Evolutionary conservation across 2,797 vertebrate species (phyloP), one percentile per base, ranked within the genome.

Genomic region (Scolopax rusticola): DNA sequence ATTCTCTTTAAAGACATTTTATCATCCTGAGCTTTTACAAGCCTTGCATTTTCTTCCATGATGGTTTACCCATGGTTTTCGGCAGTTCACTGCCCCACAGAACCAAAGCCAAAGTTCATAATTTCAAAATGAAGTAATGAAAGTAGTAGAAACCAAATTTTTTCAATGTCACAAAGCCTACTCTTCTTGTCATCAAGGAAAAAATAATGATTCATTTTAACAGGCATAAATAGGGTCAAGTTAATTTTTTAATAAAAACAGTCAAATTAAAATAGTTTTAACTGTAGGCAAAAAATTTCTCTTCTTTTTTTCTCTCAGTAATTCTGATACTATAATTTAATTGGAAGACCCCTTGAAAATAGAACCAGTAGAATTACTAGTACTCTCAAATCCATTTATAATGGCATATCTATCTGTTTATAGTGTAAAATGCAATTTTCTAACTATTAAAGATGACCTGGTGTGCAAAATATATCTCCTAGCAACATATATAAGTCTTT

Each of bases 351-450:
- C 11, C 27, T 82, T 53, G n/a, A 79, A 79, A 94, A 79, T 23
- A 89, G 78, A 96, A 54, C 54, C 63, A 91, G 32, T 7, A 76
- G 71, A 96, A 83, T 8, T 79, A 71, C 50, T 81, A 69, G 57
- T 87, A 70, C 50, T 93, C 53, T 45, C 19, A 88, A 95, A 95
- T 91, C 59, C 45, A 61, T 75, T 92, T 75, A 78, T 79, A 70
- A 95, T 70, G 67, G 63, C 25, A 43, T 89, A 88, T 40, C 51
- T 57, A 90, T 33, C 43, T 53, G 45, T 32, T 86, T 90, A 36
- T 85, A 89, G 96, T 79, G 90, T 78, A 48, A 93, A 96, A 96
- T 84, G 54, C 40, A 69, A 36, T 87, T 95, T 94, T 90, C 65
- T 80, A 77, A 56, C 59, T 88, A 64, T 84, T 90, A 83, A 86